Percentiles rank a stretch among this genome's conserved stretches.
Evolutionary conservation across 2,888 invertebrate species (phyloP).

Genomic region (Drosophila subquinaria): DNA sequence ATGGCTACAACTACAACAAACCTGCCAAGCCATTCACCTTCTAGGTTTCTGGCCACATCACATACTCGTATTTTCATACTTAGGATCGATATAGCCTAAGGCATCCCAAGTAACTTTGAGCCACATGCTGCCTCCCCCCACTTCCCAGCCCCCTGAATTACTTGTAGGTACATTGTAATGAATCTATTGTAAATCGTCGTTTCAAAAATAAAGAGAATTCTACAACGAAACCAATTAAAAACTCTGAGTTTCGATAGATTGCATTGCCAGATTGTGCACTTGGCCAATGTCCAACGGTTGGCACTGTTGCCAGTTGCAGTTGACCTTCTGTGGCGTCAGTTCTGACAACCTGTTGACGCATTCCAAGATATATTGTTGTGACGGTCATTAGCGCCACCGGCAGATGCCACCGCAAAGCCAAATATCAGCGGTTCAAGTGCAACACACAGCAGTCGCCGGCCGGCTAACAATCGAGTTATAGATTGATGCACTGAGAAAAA

Average conservation of each 20-base stretch:
- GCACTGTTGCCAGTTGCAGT: slow-evolving; percentile 1
- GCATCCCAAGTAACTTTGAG: slow-evolving; percentile 27
- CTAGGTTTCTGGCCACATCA: slow-evolving; percentile 54
- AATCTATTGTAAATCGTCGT: slow-evolving; percentile 57
- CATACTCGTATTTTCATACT: slow-evolving; percentile 23
- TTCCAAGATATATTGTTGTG: slow-evolving; percentile 52
- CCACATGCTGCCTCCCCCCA: slow-evolving; percentile 22
- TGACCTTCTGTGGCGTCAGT: slow-evolving; percentile 66
- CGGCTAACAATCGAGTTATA: slow-evolving; percentile 15
- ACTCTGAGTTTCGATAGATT: slow-evolving; percentile 14
- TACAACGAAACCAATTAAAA: slow-evolving; percentile 48
- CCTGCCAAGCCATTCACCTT: slow-evolving; percentile 83
- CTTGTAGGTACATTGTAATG: slow-evolving; percentile 45
- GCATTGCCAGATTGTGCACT: slow-evolving; percentile 21
- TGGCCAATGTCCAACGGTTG: slow-evolving; percentile 49
- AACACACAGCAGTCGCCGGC: slow-evolving; percentile 44
- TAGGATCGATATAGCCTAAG: slow-evolving; percentile 44
- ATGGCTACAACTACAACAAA: slow-evolving; percentile 85
- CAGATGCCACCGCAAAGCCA: slow-evolving; percentile 47
- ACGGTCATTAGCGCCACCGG: slow-evolving; percentile 59
- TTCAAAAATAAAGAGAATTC: slow-evolving; percentile 70
- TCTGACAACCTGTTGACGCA: slow-evolving; percentile 66
- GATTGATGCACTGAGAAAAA: slow-evolving; percentile 15
- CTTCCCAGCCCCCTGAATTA: slow-evolving; percentile 25
- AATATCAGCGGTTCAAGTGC: slow-evolving; percentile 79